Base-by-base conservation (phyloP, 2,113 vertebrate genomes). In the Carollia perspicillata region DNA sequence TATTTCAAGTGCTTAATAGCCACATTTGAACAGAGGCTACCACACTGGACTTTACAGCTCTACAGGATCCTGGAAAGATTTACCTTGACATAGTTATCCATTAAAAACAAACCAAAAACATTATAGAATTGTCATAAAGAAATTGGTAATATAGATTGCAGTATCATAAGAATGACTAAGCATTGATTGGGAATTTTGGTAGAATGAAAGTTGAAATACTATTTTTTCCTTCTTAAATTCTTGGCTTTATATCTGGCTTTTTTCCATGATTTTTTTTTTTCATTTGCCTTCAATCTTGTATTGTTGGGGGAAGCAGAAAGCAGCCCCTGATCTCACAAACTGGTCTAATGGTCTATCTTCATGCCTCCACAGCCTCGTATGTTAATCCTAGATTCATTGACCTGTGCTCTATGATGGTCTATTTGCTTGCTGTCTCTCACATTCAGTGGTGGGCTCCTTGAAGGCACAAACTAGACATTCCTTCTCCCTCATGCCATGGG, bases 311-410 rank as follows among this genome's bases (percentile, higher is more conserved):
- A 81, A 42, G 17, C 28, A 42, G 16, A 35, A 60, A 75, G 3
- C 26, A 88, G 10, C 14, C 1, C 2, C n/a, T 42, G 28, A 4
- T 5, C 40, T 72, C n/a, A 49, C 7, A 53, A 3, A 58, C 8
- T 78, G 22, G 12, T 33, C 40, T 18, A 33, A 1, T 69, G 12
- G 6, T 1, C 22, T 13, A 8, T 33, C 23, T 13, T 4, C 2
- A 8, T 6, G 68, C 16, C 5, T 4, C 18, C 3, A 6, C 1
- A 0, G 22, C 3, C 5, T 22, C 2, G 0, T 18, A 2, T 22
- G 0, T 9, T 60, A 12, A 47, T 14, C 28, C 5, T 28, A 5
- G 44, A 8, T n/a, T 44, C n/a, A 40, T 0, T 44, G 8, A 10
- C 22, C 28, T 28, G 5, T 47, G 12, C 3, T 55, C 2, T 47